Evolutionary conservation across 2,888 invertebrate genomes (phyloP).

Genomic region (Geophilus truncorum): DNA sequence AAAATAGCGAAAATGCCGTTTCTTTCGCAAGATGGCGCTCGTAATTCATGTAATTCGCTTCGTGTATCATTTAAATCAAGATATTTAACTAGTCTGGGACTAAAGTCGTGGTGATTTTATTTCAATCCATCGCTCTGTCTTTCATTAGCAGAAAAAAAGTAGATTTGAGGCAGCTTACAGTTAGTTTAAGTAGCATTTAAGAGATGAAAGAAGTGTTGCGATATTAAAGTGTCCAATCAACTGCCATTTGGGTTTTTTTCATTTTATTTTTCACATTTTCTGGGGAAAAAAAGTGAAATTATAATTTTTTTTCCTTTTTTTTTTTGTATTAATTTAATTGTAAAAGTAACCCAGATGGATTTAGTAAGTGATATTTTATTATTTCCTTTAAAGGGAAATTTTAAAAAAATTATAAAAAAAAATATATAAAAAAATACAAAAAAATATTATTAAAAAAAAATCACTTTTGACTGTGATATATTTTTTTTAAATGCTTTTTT

Average conservation of each 20-base stretch:
- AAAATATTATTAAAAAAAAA: background rate
- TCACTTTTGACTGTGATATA: conserved; percentile 15
- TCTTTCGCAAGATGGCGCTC: background rate
- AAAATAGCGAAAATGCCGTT: background rate
- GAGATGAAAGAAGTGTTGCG: background rate
- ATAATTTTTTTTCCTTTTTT: background rate
- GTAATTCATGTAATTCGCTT: background rate
- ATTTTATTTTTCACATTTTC: background rate
- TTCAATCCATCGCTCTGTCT: conserved; percentile 6
- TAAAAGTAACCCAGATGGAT: background rate
- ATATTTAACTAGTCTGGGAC: background rate
- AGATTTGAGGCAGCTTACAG: background rate
- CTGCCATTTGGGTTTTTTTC: background rate
- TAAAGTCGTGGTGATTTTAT: background rate
- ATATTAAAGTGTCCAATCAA: background rate
- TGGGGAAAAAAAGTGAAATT: too few relatives aligned
- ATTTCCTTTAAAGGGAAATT: background rate
- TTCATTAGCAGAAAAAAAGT: conserved; percentile 11
- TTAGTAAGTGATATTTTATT: background rate
- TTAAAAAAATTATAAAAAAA: background rate
- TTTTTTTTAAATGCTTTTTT: background rate
- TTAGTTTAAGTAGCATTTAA: background rate
- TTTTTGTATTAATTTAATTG: background rate
- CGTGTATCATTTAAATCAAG: background rate
- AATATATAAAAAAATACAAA: background rate